These are phyloP conservation scores for Apodemia duryi DNA, from an alignment of 2,888 invertebrate genomes.

Conservation along the genomic window DNA sequence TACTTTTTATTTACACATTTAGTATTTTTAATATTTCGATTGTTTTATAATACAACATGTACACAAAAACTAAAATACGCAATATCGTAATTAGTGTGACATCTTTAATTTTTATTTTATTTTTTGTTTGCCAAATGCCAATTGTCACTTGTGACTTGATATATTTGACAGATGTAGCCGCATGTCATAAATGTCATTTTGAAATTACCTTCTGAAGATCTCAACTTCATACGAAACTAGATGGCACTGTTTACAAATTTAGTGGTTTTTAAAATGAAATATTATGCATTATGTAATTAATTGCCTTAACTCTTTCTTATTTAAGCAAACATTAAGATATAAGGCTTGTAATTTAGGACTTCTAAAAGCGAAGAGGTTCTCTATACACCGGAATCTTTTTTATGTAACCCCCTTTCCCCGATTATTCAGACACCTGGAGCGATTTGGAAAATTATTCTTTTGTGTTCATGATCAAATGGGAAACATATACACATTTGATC, in stretches of 20 bases:
- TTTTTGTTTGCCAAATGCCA: not conserved
- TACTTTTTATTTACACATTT: conserved; percentile 2
- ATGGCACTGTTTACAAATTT: conserved; percentile 13
- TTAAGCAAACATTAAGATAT: too few relatives aligned
- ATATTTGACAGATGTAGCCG: conserved; percentile 1
- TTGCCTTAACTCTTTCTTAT: too few relatives aligned
- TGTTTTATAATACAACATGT: not conserved
- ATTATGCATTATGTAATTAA: too few relatives aligned
- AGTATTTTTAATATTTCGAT: not conserved
- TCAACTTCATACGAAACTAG: conserved; percentile 1
- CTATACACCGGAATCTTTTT: too few relatives aligned
- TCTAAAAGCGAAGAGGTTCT: too few relatives aligned
- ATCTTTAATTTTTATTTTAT: conserved; percentile 3
- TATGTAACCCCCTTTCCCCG: too few relatives aligned
- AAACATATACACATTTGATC: too few relatives aligned
- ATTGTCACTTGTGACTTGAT: not conserved
- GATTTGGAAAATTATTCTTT: too few relatives aligned
- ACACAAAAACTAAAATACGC: conserved; percentile 1
- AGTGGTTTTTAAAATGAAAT: too few relatives aligned
- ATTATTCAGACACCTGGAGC: too few relatives aligned
- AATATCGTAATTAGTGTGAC: not conserved
- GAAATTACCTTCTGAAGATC: not conserved
- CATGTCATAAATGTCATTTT: conserved; percentile 6
- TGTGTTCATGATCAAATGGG: too few relatives aligned
- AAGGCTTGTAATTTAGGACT: too few relatives aligned